phyloP scores from a whole-genome alignment of 2,797 vertebrate genomes.

The Lacerta agilis region DNA sequence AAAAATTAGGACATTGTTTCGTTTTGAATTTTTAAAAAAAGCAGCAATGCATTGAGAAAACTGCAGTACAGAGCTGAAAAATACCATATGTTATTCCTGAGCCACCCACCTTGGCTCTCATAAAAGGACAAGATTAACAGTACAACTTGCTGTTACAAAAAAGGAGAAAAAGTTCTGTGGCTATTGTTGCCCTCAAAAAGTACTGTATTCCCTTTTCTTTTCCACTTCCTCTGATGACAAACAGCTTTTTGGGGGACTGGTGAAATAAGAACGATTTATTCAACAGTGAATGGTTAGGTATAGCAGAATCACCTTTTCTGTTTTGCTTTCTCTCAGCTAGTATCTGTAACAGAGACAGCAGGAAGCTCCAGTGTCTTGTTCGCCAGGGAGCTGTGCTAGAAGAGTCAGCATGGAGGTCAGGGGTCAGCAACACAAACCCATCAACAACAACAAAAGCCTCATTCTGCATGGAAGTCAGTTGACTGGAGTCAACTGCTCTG shows the following conservation, averaged over 20 bases:
- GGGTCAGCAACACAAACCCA: constrained; percentile 66
- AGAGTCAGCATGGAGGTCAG: constrained; percentile 65
- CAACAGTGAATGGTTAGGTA: constrained; percentile 62
- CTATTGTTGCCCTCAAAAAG: constrained; percentile 39
- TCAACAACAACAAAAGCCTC: constrained; percentile 34
- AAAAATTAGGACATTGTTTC: not conserved
- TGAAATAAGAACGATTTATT: constrained; percentile 13
- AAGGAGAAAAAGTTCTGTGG: constrained; percentile 55
- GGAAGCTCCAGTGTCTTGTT: constrained; percentile 57
- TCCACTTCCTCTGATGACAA: not conserved
- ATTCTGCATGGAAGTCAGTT: constrained; percentile 56
- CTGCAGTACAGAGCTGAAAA: not conserved
- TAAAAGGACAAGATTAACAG: constrained; percentile 61
- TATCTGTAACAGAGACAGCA: constrained; percentile 66
- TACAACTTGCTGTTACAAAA: constrained; percentile 36
- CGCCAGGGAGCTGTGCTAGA: constrained; percentile 64
- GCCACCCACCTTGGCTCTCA: not conserved
- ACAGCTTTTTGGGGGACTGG: not conserved
- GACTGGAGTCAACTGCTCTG: constrained; percentile 54
- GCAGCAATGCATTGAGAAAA: not conserved
- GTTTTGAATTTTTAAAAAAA: not conserved
- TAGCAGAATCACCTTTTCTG: constrained; percentile 57
- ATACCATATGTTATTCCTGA: not conserved
- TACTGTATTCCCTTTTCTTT: not conserved
- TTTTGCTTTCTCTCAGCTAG: constrained; percentile 59